Conservation (phyloP, 2,888 invertebrate species). For the Muschampia plurimacula region DNA sequence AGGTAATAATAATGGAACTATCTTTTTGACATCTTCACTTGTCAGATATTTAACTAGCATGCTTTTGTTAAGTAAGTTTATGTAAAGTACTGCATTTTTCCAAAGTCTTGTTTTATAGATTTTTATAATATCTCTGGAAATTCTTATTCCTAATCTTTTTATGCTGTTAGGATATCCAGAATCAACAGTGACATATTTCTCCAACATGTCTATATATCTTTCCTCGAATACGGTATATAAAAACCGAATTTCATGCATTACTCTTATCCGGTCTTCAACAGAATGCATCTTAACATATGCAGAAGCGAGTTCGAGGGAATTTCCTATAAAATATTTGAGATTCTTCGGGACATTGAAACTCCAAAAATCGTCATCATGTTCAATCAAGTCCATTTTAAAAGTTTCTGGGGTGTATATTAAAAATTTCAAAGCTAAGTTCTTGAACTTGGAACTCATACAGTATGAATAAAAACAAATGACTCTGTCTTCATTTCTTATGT, state of each 20-base stretch:
- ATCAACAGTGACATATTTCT: slow-evolving; percentile 47
- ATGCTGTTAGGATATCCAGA: neutral
- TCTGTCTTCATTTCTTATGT: slow-evolving; percentile 55
- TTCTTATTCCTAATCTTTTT: slow-evolving; percentile 3
- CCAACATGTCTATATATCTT: slow-evolving; percentile 60
- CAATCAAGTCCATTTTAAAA: slow-evolving; percentile 57
- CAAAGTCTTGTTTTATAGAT: neutral
- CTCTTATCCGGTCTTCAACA: slow-evolving; percentile 42
- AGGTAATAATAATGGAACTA: slow-evolving; percentile 54
- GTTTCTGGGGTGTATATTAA: slow-evolving; percentile 48
- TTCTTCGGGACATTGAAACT: neutral
- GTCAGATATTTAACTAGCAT: slow-evolving; percentile 52
- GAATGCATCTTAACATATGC: slow-evolving; percentile 13
- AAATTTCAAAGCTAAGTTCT: slow-evolving; percentile 59
- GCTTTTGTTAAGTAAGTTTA: slow-evolving; percentile 52
- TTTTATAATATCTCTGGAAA: slow-evolving; percentile 1
- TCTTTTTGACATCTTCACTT: slow-evolving; percentile 57
- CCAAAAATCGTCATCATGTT: neutral
- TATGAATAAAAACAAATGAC: slow-evolving; percentile 58
- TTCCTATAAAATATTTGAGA: slow-evolving; percentile 12
- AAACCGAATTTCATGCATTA: slow-evolving; percentile 43
- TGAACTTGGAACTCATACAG: slow-evolving; percentile 52
- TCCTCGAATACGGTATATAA: slow-evolving; percentile 53
- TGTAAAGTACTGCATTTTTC: slow-evolving; percentile 46
- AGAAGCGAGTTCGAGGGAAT: neutral